Evolutionary conservation across 2,113 vertebrate genomes (phyloP).

Genomic region (Prunella himalayana): DNA sequence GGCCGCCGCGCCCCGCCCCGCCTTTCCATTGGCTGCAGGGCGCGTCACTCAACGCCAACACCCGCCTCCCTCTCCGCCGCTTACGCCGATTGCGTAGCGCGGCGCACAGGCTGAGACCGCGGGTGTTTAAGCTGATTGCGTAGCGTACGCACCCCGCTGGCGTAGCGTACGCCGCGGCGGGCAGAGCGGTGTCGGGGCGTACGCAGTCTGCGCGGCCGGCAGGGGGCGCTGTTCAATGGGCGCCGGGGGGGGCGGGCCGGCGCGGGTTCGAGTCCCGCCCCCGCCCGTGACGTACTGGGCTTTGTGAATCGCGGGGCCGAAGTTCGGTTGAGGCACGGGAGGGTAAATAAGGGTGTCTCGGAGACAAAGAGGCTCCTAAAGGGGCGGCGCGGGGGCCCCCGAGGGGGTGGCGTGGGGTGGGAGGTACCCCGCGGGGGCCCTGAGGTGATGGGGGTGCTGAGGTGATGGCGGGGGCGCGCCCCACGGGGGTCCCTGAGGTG

Average conservation of each 20-base stretch:
- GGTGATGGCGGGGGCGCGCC: background rate
- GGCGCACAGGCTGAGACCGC: accelerated
- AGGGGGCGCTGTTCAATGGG: background rate
- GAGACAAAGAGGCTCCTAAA: conserved; percentile 77
- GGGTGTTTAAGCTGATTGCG: background rate
- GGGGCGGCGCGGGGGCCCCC: background rate
- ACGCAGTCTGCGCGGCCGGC: background rate
- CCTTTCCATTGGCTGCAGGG: background rate
- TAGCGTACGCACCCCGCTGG: background rate
- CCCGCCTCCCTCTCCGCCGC: background rate
- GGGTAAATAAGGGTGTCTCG: conserved; percentile 68
- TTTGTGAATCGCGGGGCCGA: conserved; percentile 48
- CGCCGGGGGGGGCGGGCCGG: background rate
- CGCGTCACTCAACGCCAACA: conserved; percentile 4
- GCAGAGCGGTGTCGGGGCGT: background rate
- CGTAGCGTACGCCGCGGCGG: background rate
- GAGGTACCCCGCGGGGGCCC: background rate
- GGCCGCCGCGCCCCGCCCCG: conserved; percentile 28
- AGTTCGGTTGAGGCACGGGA: conserved; percentile 70
- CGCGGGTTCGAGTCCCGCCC: background rate
- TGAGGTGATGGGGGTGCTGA: background rate
- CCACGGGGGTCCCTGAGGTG: background rate
- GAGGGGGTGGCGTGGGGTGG: background rate
- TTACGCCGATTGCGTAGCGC: conserved; percentile 7
- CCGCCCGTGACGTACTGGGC: conserved; percentile 10